A percentile compares a stretch with the other conserved stretches of the same genome.
Evolutionary conservation across 2,888 invertebrate species (phyloP).

Genomic region (Ashinkailepas kermadecensis): DNA sequence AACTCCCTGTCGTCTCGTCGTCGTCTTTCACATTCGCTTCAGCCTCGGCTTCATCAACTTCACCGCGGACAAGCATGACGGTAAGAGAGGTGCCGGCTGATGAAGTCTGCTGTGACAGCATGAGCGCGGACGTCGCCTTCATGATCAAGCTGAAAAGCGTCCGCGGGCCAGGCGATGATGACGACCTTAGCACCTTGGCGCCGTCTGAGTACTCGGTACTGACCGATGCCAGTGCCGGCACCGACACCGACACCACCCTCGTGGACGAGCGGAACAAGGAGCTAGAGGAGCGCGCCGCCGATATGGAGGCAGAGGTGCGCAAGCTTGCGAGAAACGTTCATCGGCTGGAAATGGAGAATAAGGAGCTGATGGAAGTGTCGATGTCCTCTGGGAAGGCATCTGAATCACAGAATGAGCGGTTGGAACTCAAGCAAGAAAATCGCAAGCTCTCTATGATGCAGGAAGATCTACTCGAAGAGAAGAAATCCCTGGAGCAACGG

Average conservation of each 20-base stretch:
- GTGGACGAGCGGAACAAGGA: slow-evolving; percentile 78
- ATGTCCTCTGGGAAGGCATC: slow-evolving; percentile 44
- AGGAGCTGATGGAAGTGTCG: slow-evolving; percentile 69
- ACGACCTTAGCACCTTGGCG: slow-evolving; percentile 29
- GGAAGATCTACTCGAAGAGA: slow-evolving; percentile 32
- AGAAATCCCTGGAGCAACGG: slow-evolving; percentile 30
- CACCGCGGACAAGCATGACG: neutral
- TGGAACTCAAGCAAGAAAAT: slow-evolving; percentile 31
- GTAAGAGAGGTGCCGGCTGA: neutral
- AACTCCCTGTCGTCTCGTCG: no score
- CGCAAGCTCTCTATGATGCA: slow-evolving; percentile 14
- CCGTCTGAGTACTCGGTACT: slow-evolving; percentile 42
- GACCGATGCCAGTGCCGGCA: slow-evolving; percentile 79
- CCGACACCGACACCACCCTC: slow-evolving; percentile 50
- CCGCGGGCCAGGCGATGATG: slow-evolving; percentile 29
- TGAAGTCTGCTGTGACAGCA: neutral
- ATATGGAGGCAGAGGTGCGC: slow-evolving; percentile 58
- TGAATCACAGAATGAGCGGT: slow-evolving; percentile 28
- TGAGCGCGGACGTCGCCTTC: slow-evolving; percentile 31
- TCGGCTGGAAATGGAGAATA: slow-evolving; percentile 64
- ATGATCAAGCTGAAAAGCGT: slow-evolving; percentile 26
- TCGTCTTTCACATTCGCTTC: no score
- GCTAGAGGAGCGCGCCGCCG: slow-evolving; percentile 50
- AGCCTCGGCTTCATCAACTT: no score
- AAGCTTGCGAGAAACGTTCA: slow-evolving; percentile 80